A percentile compares a stretch with the other conserved stretches of the same genome.
Evolutionary conservation across 2,888 invertebrate genomes (phyloP).

Genomic region (Chrysina gloriosa): DNA sequence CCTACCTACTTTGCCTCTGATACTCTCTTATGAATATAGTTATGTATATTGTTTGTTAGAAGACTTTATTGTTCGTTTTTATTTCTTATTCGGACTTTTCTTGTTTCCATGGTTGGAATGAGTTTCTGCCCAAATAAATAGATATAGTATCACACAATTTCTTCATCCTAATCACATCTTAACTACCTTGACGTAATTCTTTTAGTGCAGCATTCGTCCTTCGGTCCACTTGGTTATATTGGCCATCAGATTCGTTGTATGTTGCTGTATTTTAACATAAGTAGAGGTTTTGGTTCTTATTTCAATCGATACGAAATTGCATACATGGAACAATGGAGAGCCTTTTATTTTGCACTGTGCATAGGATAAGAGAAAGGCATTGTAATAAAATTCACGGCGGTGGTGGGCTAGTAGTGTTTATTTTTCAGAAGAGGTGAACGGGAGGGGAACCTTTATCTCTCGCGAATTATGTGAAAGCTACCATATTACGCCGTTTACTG

Average conservation of each 20-base stretch:
- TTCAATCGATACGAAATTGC: conserved; percentile 4
- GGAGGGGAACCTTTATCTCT: conserved; percentile 44
- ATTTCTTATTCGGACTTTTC: too few species aligned
- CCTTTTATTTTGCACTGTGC: neutral
- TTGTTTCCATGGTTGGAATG: too few species aligned
- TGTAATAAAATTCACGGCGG: conserved; percentile 7
- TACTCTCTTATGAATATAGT: too few species aligned
- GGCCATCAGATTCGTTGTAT: too few species aligned
- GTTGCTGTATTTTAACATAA: neutral
- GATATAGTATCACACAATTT: too few species aligned
- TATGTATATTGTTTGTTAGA: too few species aligned
- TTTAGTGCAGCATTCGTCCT: neutral
- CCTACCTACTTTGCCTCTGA: too few species aligned
- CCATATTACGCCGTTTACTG: conserved; percentile 61
- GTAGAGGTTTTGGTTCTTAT: neutral
- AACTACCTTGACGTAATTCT: too few species aligned
- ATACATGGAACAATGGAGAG: conserved; percentile 10
- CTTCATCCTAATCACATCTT: too few species aligned
- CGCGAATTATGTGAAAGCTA: conserved; percentile 61
- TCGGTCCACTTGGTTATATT: neutral
- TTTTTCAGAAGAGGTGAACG: conserved; percentile 17
- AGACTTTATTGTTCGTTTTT: too few species aligned
- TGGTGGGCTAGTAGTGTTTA: conserved; percentile 31
- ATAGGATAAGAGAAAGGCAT: conserved; percentile 17
- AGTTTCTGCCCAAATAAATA: too few species aligned